Percentiles rank a stretch among this genome's conserved stretches.
These are phyloP conservation scores for Heliconius eleuchia DNA, from an alignment of 1,140 invertebrate species.

Conservation along the genomic window DNA sequence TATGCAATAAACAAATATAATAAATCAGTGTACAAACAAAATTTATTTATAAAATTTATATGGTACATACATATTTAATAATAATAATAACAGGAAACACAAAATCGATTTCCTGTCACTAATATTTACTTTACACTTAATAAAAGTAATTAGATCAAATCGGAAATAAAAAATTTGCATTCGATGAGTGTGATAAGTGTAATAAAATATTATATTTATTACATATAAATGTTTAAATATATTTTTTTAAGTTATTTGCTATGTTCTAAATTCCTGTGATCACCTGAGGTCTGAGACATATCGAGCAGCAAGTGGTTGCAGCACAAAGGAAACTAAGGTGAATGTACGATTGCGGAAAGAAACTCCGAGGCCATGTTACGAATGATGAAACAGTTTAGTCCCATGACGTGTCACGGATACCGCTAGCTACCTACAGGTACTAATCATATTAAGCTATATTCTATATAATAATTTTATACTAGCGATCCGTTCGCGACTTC, in stretches of 20 bases:
- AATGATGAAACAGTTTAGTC: slow-evolving; percentile 59
- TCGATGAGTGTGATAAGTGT: background rate
- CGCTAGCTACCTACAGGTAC: slow-evolving; percentile 20
- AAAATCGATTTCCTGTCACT: background rate
- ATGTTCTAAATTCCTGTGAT: background rate
- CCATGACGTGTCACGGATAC: slow-evolving; percentile 49
- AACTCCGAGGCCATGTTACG: slow-evolving; percentile 52
- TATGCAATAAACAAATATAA: background rate
- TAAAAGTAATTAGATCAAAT: slow-evolving; percentile 14
- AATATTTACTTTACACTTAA: slow-evolving; percentile 2
- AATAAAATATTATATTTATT: background rate
- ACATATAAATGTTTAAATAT: background rate
- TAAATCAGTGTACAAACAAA: background rate
- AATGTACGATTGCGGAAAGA: slow-evolving; percentile 73
- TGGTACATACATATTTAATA: background rate
- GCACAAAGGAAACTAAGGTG: slow-evolving; percentile 61
- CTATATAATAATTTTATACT: slow-evolving; percentile 10
- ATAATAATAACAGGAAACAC: background rate
- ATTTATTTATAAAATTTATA: background rate
- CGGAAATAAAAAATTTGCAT: slow-evolving; percentile 8
- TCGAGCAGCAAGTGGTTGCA: slow-evolving; percentile 31
- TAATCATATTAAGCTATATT: slow-evolving; percentile 21
- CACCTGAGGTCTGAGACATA: slow-evolving; percentile 13
- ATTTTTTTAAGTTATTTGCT: background rate
- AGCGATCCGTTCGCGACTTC: too few relatives aligned